phyloP scores from a whole-genome alignment of 2,113 vertebrate species.

The Nothoprocta pentlandii region DNA sequence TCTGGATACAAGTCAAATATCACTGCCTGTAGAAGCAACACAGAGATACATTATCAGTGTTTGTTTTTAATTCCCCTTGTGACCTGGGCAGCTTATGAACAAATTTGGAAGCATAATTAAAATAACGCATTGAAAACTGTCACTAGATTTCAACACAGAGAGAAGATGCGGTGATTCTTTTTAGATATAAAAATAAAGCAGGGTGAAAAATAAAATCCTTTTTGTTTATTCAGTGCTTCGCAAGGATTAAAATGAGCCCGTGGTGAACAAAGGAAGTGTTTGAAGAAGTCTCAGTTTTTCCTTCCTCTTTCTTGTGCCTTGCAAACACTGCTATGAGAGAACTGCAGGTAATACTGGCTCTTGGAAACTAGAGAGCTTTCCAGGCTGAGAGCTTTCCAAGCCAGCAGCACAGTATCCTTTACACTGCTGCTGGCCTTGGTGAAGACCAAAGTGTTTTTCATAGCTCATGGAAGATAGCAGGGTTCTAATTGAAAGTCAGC shows the following conservation, averaged over 20 bases:
- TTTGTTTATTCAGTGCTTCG: background rate
- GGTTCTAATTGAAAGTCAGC: constrained; percentile 3
- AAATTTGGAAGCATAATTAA: constrained; percentile 41
- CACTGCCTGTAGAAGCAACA: background rate
- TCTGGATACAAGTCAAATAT: constrained; percentile 33
- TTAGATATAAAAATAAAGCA: background rate
- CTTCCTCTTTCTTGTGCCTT: background rate
- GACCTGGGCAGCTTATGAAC: constrained; percentile 10
- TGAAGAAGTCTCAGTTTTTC: background rate
- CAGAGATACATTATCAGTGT: constrained; percentile 27
- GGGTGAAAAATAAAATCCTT: background rate
- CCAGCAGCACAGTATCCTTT: background rate
- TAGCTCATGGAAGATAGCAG: background rate
- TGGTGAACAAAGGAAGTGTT: background rate
- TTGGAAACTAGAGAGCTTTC: background rate
- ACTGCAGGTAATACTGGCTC: background rate
- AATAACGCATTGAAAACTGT: background rate
- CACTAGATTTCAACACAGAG: background rate
- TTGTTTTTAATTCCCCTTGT: constrained; percentile 45
- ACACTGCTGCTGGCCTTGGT: background rate
- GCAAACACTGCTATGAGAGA: background rate
- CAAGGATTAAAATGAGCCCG: background rate
- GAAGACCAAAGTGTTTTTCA: background rate
- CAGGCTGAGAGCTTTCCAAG: background rate
- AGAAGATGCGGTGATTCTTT: background rate